phyloP scores from a whole-genome alignment of 2,113 vertebrate species.

The Buteo buteo region DNA sequence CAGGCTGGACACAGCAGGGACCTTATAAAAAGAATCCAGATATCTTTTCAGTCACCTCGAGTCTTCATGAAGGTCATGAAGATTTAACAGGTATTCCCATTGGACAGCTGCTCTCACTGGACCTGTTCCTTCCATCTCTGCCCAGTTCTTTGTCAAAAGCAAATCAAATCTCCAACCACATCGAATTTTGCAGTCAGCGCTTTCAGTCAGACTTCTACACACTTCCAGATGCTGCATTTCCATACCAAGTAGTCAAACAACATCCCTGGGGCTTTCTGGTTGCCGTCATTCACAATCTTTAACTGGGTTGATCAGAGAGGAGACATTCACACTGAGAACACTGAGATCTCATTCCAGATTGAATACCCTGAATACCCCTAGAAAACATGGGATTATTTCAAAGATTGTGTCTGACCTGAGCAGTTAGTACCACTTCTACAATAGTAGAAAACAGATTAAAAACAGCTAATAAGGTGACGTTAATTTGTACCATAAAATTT shows the following conservation, averaged over 20 bases:
- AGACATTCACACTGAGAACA: neutral
- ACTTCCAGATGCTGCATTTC: neutral
- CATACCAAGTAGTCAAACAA: neutral
- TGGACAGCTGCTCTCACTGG: neutral
- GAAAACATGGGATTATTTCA: neutral
- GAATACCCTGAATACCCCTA: neutral
- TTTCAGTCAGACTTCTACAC: neutral
- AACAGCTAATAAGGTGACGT: neutral
- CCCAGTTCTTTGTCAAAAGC: neutral
- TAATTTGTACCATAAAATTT: neutral
- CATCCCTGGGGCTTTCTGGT: neutral
- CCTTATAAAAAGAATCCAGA: neutral
- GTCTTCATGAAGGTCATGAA: neutral
- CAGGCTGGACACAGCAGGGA: neutral
- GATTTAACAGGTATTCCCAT: neutral
- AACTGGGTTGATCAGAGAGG: neutral
- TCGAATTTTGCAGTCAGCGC: neutral
- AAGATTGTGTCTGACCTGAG: neutral
- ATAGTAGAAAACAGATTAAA: neutral
- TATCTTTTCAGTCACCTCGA: neutral
- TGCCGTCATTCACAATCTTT: neutral
- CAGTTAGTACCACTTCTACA: neutral
- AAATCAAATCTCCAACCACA: neutral
- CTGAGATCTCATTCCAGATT: neutral
- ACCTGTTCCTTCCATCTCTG: neutral